These are phyloP conservation scores for Xiphophorus maculatus DNA, from an alignment of 2,113 vertebrate genomes.

Conservation along the genomic window DNA sequence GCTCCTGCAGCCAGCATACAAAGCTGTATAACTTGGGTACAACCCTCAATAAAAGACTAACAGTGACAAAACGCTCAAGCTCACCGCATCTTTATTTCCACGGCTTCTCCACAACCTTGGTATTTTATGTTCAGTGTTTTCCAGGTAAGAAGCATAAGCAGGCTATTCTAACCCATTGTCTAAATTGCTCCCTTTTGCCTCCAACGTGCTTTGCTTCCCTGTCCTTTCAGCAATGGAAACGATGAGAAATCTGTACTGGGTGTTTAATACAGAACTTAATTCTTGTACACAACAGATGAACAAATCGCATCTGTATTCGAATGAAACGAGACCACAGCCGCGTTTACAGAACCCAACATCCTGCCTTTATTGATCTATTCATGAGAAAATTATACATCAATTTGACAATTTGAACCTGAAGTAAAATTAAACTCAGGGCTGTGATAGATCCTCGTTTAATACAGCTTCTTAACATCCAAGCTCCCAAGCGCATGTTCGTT, in stretches of 20 bases:
- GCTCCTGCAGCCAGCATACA: slow-evolving; percentile 78
- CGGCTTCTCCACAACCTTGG: no score
- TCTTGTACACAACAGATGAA: no score
- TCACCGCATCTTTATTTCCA: slow-evolving; percentile 21
- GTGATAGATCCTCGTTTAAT: slow-evolving; percentile 29
- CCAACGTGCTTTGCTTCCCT: no score
- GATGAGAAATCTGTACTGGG: no score
- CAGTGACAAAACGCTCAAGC: slow-evolving; percentile 47
- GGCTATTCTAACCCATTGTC: no score
- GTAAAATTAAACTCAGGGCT: slow-evolving; percentile 12
- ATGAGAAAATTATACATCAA: slow-evolving; percentile 49
- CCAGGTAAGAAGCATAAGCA: no score
- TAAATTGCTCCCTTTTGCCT: no score
- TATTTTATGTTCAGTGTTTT: no score
- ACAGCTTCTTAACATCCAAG: slow-evolving; percentile 31
- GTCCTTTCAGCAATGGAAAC: no score
- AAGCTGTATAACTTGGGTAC: slow-evolving; percentile 86
- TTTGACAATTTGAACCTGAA: slow-evolving; percentile 38
- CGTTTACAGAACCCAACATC: neutral
- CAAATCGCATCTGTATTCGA: no score
- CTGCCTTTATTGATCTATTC: slow-evolving; percentile 63
- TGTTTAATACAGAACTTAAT: no score
- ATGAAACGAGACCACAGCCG: neutral
- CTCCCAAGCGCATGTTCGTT: slow-evolving; percentile 62
- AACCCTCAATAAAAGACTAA: slow-evolving; percentile 88